Conservation (phyloP, 2,797 vertebrate species). For the Danio kyathit region DNA sequence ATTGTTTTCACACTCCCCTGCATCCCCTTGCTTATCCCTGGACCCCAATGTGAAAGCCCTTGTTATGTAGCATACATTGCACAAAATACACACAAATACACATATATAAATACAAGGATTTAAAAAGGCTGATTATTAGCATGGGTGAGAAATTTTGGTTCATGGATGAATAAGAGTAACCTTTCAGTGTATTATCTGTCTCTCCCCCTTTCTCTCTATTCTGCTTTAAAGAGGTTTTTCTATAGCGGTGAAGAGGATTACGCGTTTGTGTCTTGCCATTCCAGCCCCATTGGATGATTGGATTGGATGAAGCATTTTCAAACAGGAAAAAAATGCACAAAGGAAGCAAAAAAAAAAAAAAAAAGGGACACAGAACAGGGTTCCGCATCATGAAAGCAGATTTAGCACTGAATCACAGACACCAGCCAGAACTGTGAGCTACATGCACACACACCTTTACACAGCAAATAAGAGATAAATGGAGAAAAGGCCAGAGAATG, state of each 20-base stretch:
- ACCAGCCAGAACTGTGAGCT: constrained; percentile 35
- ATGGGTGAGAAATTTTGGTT: constrained; percentile 67
- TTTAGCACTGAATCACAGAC: constrained; percentile 69
- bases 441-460: constrained; percentile 70
- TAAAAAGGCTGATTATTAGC: constrained; percentile 75
- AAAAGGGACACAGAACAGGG: constrained; percentile 60
- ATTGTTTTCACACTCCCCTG: too few relatives aligned
- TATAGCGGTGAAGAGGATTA: constrained; percentile 58
- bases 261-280: constrained; percentile 45
- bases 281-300: constrained; percentile 38
- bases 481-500: constrained; percentile 63
- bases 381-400: constrained; percentile 67
- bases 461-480: constrained; percentile 53
- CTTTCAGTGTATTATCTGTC: constrained; percentile 50
- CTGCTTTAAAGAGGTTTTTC: constrained; percentile 76
- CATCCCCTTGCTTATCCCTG: too few relatives aligned
- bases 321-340: constrained; percentile 63
- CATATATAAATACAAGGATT: constrained; percentile 64
- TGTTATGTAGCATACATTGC: neutral
- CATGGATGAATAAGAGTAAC: constrained; percentile 68
- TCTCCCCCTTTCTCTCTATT: constrained; percentile 58
- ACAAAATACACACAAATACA: neutral
- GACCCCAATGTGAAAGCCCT: too few relatives aligned
- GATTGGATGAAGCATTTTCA: constrained; percentile 69
- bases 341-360: constrained; percentile 60